Percentiles rank a stretch among this genome's conserved stretches.
Conservation (phyloP, 2,797 vertebrate genomes). For the Artibeus lituratus region DNA sequence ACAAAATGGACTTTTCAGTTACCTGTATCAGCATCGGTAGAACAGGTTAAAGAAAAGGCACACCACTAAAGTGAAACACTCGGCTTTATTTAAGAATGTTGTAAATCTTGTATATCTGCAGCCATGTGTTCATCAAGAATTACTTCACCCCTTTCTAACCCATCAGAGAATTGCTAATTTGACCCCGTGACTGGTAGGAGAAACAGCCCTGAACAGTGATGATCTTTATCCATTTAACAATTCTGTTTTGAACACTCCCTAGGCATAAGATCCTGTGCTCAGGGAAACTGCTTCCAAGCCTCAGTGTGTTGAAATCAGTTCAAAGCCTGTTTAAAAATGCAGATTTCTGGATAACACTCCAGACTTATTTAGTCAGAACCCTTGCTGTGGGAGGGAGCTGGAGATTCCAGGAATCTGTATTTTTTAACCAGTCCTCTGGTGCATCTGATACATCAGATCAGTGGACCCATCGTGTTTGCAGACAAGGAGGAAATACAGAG, state of each 20-base stretch:
- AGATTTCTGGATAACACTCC: not conserved
- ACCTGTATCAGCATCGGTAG: not conserved
- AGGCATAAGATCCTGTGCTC: not conserved
- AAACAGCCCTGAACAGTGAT: not conserved
- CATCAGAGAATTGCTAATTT: not conserved
- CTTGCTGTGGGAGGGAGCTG: not conserved
- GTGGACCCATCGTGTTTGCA: not conserved
- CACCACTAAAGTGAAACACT: not conserved
- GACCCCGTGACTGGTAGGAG: not conserved
- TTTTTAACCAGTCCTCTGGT: not conserved
- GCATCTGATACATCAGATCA: not conserved
- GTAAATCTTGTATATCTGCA: not conserved
- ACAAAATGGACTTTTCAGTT: not conserved
- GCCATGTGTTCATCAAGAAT: not conserved
- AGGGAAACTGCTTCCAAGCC: not conserved
- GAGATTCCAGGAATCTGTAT: not conserved
- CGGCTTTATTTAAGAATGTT: not conserved
- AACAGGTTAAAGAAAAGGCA: not conserved
- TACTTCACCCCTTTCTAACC: not conserved
- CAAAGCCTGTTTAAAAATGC: conserved; percentile 2
- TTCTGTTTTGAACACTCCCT: not conserved
- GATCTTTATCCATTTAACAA: not conserved
- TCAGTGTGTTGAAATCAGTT: not conserved
- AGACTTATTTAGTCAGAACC: not conserved
- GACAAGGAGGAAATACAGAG: not conserved